A percentile compares a stretch with the other conserved stretches of the same genome.
phyloP scores from a whole-genome alignment of 2,797 vertebrate genomes.

The Prunella strophiata region DNA sequence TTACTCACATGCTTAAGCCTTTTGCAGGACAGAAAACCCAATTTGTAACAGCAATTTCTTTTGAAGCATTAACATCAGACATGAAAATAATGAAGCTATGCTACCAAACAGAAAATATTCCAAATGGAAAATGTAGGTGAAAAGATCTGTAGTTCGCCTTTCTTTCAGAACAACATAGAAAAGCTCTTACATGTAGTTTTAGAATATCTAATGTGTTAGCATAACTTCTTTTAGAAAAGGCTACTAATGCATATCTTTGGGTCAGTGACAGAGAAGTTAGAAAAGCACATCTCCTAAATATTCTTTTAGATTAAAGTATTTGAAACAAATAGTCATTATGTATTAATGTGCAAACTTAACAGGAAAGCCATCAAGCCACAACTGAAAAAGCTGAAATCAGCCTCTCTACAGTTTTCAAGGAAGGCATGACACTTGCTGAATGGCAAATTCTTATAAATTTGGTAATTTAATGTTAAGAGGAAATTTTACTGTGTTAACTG shows the following conservation, averaged over 20 bases:
- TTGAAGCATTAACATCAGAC: constrained; percentile 57
- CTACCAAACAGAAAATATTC: constrained; percentile 72
- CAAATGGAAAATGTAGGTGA: constrained; percentile 72
- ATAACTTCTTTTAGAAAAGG: constrained; percentile 66
- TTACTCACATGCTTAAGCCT: constrained; percentile 56
- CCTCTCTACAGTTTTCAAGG: constrained; percentile 51
- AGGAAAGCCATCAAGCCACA: constrained; percentile 68
- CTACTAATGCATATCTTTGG: constrained; percentile 10
- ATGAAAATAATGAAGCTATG: constrained; percentile 72
- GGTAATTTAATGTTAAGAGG: constrained; percentile 49
- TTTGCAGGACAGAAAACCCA: constrained; percentile 52
- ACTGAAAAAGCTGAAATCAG: constrained; percentile 60
- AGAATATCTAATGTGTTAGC: constrained; percentile 68
- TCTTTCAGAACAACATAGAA: constrained; percentile 20
- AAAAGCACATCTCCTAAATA: constrained; percentile 58
- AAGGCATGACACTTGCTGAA: constrained; percentile 68
- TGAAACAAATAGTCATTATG: constrained; percentile 52
- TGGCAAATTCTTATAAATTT: constrained; percentile 68
- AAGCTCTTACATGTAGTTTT: constrained; percentile 52
- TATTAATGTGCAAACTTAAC: constrained; percentile 50
- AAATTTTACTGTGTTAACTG: constrained; percentile 57
- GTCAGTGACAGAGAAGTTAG: constrained; percentile 60
- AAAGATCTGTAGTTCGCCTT: constrained; percentile 48
- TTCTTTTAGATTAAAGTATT: constrained; percentile 29
- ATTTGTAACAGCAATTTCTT: constrained; percentile 51